Evolutionary conservation across 2,797 vertebrate species (phyloP), one percentile per base, ranked within the genome.

Genomic region (Neosilurus hyrtlii): DNA sequence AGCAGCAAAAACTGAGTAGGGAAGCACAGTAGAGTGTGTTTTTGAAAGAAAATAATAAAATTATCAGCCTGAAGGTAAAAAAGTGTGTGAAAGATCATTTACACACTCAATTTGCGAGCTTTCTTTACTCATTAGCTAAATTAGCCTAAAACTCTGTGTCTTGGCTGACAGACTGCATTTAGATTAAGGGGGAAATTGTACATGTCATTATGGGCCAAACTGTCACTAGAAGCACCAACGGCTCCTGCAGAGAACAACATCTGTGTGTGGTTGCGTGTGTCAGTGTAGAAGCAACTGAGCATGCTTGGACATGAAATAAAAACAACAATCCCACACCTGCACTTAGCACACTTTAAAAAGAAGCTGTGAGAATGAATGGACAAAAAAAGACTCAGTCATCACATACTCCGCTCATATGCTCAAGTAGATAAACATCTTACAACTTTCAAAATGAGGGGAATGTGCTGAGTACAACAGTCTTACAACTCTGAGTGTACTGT

Each of bases 341-440:
- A 63, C 57, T 81, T 18, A 62, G n/a, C 2, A 2, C n/a, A 71
- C 57, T 52, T 81, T 37, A 62, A 62, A 18, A 15, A 20, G 68
- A 61, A 62, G 68, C 57, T 81, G 37, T 72, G 37, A n/a, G 59
- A 81, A 63, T 49, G 79, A 72, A 73, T 52, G 54, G 80, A 63
- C 37, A 26, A 52, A 61, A 61, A 30, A 81, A 35, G 30, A 51
- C 9, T 26, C 54, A 49, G 79, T 81, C n/a, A 63, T 30, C 56
- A 30, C 79, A 71, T 22, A 43, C 16, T 26, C 73, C 1, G 18
- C 26, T 75, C 52, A 59, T 37, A 5, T 59, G 73, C 18, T 54
- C 24, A 30, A n/a, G 18, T 9, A 62, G 70, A 49, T 63, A 26
- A 24, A 61, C 57, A 49, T 72, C 80, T 62, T 20, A 59, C 1